Base-by-base conservation (phyloP, 2,797 vertebrate species). In the Chaetodon trifasciatus region DNA sequence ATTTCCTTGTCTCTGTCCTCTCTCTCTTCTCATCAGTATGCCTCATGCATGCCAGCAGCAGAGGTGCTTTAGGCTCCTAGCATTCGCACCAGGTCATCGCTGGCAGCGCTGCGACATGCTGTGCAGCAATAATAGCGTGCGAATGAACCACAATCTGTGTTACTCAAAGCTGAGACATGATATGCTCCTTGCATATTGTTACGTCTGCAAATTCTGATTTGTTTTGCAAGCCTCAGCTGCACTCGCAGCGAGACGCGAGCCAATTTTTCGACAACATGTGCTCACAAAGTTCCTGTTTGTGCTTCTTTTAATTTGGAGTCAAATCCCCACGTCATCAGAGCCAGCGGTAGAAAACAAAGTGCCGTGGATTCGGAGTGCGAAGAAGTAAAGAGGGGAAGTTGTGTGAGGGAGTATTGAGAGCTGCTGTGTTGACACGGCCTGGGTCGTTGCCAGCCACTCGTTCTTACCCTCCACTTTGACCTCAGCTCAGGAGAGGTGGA, bases 401-500 rank as follows among this genome's bases (percentile, higher is more conserved):
- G 89, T 87, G 84, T 84, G 74, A 87, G 76, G 65, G 67, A 76
- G 83, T 67, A 82, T 58, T 46, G 70, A 75, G 76, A 78, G 73
- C 81, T 76, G 87, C 81, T 81, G 83, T 85, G 91, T 88, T 88
- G 91, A 89, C 84, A 82, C 19, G 85, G 79, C 62, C 82, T 91
- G 90, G 92, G 84, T 64, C 12, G 46, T 28, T 84, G 90, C 91
- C 93, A 93, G 89, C 69, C 88, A 39, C 69, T 74, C 79, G 63
- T 74, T 89, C 84, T 88, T 86, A 81, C 80, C 86, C 89, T 91
- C 86, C 70, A 78, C 86, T 85, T 85, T 92, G 90, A 94, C 93
- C 93, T 85, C 78, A 52, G 79, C 82, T 60, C 53, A 8, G 64
- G 76, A 87, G 91, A 90, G 78, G 86, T 63, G 90, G 74, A 53